phyloP scores from a whole-genome alignment of 1,140 invertebrate genomes.

The Lithobius niger region DNA sequence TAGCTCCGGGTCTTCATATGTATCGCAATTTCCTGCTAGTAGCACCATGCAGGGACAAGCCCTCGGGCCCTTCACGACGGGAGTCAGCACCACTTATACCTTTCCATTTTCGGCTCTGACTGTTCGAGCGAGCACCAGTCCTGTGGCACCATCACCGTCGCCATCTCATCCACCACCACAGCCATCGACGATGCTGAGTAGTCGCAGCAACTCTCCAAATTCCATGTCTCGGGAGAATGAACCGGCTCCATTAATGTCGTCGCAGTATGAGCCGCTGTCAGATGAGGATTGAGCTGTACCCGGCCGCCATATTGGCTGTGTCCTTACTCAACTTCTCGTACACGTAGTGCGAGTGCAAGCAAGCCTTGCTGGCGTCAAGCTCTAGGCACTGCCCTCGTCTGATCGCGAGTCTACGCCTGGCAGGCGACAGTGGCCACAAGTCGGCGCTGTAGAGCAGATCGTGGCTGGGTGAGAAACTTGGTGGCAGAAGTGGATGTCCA shows the following conservation, averaged over 20 bases:
- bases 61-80: constrained; percentile 14
- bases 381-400: too few relatives aligned
- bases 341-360: too few relatives aligned
- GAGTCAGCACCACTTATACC: constrained; percentile 31
- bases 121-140: constrained; percentile 33
- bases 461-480: too few relatives aligned
- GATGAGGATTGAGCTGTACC: constrained; percentile 68
- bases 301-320: too few relatives aligned
- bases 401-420: too few relatives aligned
- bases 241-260: constrained; percentile 62
- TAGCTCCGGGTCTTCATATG: not conserved
- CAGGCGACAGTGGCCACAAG: too few relatives aligned
- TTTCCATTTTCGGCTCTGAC: constrained; percentile 47
- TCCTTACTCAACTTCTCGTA: too few relatives aligned
- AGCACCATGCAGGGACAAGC: constrained; percentile 3
- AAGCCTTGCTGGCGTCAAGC: too few relatives aligned
- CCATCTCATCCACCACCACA: constrained; percentile 29
- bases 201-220: constrained; percentile 17
- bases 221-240: constrained; percentile 31
- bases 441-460: too few relatives aligned
- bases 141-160: constrained; percentile 26
- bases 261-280: constrained; percentile 72
- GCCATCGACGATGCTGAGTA: constrained; percentile 6
- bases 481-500: too few relatives aligned
- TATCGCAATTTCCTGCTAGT: not conserved